Base-by-base conservation (phyloP, 1,140 invertebrate species). In the Euglossa dilemma region DNA sequence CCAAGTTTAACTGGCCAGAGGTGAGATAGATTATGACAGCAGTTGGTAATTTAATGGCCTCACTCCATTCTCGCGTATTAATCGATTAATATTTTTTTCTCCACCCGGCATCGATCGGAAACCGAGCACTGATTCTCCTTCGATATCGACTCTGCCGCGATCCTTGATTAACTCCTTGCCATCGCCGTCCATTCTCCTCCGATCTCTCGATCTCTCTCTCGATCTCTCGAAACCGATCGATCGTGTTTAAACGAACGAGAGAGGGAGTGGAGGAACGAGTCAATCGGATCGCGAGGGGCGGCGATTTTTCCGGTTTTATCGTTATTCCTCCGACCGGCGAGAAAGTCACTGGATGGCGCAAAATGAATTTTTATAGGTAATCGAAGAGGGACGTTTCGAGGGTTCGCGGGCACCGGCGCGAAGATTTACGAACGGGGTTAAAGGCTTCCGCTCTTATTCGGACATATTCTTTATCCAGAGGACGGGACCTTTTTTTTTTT, bases 1-100 rank as follows among this genome's bases (percentile, higher is more conserved):
- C 85, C 91, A 93, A 93, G 89, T 93, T 93, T 92, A 93, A 92
- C 90, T 88, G 83, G 87, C 72, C 84, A 83, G 80, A 87, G 85
- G 86, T 89, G 90, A 90, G 89, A 89, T 85, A 88, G 88, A 84
- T 90, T 87, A 88, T 90, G 88, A 86, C 85, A 90, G 86, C 54
- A 88, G 78, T 83, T 85, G 85, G 85, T 83, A 82, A 89, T 89
- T 89, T 89, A 89, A 89, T 89, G 85, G 78, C 71, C 78, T 67
- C 81, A 76, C 66, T 75, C 72, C 67, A 28, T 67, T 77, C 74
- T 82, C 50, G 16, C 52, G 36, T 56, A 69, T 76, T 76, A 82
- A 83, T 78, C 63, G 81, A 83, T 77, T 83, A 56, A 52, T 52
- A 14, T 50, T n/a, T 56, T 66, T 50, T 43, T 52, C 45, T 54